Base-by-base conservation (phyloP, 2,113 vertebrate genomes). In the Hypanus sabinus region DNA sequence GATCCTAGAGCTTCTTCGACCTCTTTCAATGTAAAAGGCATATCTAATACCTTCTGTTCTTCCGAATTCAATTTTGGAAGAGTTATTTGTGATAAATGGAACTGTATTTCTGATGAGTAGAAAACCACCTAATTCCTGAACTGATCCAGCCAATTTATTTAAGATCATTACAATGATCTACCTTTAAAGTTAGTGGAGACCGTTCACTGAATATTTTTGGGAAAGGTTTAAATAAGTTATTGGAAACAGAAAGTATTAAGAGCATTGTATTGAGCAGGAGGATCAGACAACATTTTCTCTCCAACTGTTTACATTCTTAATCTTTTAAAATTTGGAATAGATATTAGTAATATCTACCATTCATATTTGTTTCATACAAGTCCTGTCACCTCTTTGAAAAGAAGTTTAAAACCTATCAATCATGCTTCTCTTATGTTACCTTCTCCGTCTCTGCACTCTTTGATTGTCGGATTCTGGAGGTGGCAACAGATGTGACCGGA, bases 401-500 rank as follows among this genome's bases (percentile, higher is more conserved):
- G 8, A 36, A 10, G 12, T 16, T 9, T 93, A 9, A 22, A 55
- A 75, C 12, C 8, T 77, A 7, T 22, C 38, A n/a, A 22, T 11
- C 22, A 93, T 22, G 33, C 22, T 46, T 55, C 38, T 10, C 30
- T 57, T 88, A 11, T 81, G 55, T 92, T 94, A 97, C 96, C 94
- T 95, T 96, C 87, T 92, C 70, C 7, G 3, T 85, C 94, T 68
- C 93, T 0, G 0, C 94, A 94, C 16, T 95, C 70, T 4, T 94
- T 55, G 80, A 94, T 85, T 75, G 94, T 90, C 3, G 94, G 95
- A 18, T 71, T 94, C 76, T 95, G 94, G 70, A 97, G 94, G 68
- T 95, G 96, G 68, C 95, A 96, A 94, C 95, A 95, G 68, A 96
- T 94, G 20, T 95, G 96, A 94, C 96, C 96, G 1, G 97, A 98